Conservation (phyloP, 1,140 invertebrate species). For the Varroa destructor region DNA sequence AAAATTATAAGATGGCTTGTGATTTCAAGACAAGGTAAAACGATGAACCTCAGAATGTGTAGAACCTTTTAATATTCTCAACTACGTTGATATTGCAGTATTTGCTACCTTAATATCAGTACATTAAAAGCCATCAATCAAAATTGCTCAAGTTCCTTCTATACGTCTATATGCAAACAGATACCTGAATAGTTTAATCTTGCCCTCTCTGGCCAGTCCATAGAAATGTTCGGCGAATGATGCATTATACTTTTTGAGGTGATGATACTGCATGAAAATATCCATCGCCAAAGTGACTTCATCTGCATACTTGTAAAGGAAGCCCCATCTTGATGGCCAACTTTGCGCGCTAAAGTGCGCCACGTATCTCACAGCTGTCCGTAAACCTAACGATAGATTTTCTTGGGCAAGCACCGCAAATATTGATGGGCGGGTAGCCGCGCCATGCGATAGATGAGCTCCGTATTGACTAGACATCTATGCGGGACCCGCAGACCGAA, state of each 20-base stretch:
- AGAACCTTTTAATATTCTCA: no score
- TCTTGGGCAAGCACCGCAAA: slow-evolving; percentile 17
- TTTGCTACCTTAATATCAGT: no score
- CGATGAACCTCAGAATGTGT: no score
- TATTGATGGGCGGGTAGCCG: not conserved
- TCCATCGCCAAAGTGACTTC: slow-evolving; percentile 10
- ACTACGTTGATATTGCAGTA: no score
- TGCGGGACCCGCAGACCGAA: not conserved
- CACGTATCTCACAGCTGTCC: slow-evolving; percentile 5
- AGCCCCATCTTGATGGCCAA: slow-evolving; percentile 7
- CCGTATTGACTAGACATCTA: slow-evolving; percentile 1
- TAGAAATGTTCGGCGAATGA: slow-evolving; percentile 25
- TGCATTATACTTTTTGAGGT: slow-evolving; percentile 21
- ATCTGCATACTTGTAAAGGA: slow-evolving; percentile 10
- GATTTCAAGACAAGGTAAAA: no score
- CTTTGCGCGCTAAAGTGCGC: slow-evolving; percentile 11
- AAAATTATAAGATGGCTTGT: no score
- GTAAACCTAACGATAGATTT: not conserved
- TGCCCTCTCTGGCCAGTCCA: slow-evolving; percentile 23
- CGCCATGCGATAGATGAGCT: slow-evolving; percentile 18
- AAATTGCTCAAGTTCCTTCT: no score
- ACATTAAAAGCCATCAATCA: no score
- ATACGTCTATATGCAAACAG: no score
- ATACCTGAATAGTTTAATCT: slow-evolving; percentile 5
- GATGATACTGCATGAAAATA: slow-evolving; percentile 8